These are phyloP conservation scores for Eugnorisma glareosa DNA, from an alignment of 2,888 invertebrate genomes.

Conservation along the genomic window DNA sequence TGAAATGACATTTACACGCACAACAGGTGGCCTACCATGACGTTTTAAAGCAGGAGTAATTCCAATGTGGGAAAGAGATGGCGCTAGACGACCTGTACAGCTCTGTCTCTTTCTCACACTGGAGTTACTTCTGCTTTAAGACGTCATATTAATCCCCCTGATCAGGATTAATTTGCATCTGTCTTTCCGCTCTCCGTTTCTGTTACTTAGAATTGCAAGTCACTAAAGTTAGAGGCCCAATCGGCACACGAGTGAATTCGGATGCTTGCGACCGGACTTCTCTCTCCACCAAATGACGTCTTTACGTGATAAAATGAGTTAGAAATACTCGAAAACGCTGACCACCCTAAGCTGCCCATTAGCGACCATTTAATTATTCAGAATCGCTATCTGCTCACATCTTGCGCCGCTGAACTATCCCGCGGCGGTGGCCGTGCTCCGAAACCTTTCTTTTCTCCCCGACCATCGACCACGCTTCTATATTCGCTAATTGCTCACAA, in stretches of 20 bases:
- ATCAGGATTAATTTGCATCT: not conserved
- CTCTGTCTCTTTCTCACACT: too few species aligned
- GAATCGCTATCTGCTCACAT: conserved; percentile 19
- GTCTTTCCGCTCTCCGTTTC: not conserved
- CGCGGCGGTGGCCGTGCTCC: conserved; percentile 74
- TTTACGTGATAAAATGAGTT: not conserved
- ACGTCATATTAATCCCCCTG: too few species aligned
- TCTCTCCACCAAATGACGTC: not conserved
- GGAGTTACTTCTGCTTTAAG: too few species aligned
- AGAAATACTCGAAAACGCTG: not conserved
- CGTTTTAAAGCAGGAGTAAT: too few species aligned
- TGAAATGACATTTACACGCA: not conserved
- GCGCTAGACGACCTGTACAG: too few species aligned
- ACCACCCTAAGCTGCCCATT: not conserved
- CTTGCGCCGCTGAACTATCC: conserved; percentile 58
- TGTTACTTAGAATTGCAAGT: too few species aligned
- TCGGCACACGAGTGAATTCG: too few species aligned
- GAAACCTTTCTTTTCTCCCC: conserved; percentile 70
- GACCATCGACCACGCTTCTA: conserved; percentile 72
- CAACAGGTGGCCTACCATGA: too few species aligned
- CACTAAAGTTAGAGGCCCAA: too few species aligned
- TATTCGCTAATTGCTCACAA: conserved; percentile 67
- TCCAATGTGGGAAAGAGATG: too few species aligned
- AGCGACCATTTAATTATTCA: not conserved
- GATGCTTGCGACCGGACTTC: not conserved